Conservation (phyloP, 2,797 vertebrate species). For the Kryptolebias ocellatus region DNA sequence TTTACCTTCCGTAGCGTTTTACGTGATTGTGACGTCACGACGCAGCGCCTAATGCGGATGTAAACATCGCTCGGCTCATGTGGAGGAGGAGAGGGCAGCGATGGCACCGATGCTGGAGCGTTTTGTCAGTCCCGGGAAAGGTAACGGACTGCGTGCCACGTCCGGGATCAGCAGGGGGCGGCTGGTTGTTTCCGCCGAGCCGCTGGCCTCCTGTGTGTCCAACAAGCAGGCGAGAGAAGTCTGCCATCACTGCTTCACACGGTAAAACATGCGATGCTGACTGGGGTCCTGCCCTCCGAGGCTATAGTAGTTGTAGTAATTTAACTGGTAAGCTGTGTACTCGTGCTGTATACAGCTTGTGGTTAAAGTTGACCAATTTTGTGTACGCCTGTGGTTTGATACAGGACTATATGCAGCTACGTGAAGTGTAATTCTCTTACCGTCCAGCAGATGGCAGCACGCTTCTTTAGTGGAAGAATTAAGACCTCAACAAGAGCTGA, state of each 20-base stretch:
- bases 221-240: constrained; percentile 71
- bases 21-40: constrained; percentile 45
- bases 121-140: constrained; percentile 81
- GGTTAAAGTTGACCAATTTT: too few species aligned
- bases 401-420: too few species aligned
- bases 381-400: too few species aligned
- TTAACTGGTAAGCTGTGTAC: too few species aligned
- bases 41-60: constrained; percentile 53
- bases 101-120: constrained; percentile 84
- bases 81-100: constrained; percentile 31
- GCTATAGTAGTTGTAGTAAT: too few species aligned
- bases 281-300: neutral
- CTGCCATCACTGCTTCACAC: constrained; percentile 88
- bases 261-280: constrained; percentile 74
- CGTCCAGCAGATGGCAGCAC: constrained; percentile 49
- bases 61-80: constrained; percentile 56
- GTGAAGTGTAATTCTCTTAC: neutral
- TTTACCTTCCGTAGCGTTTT: too few species aligned
- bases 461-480: neutral
- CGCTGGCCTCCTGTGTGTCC: constrained; percentile 84
- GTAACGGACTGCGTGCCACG: constrained; percentile 84
- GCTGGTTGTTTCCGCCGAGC: constrained; percentile 78
- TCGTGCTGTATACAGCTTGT: too few species aligned
- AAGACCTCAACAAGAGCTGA: neutral
- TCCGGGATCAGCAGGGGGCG: constrained; percentile 74